Conservation (phyloP, 2,113 vertebrate genomes). For the Aix galericulata region DNA sequence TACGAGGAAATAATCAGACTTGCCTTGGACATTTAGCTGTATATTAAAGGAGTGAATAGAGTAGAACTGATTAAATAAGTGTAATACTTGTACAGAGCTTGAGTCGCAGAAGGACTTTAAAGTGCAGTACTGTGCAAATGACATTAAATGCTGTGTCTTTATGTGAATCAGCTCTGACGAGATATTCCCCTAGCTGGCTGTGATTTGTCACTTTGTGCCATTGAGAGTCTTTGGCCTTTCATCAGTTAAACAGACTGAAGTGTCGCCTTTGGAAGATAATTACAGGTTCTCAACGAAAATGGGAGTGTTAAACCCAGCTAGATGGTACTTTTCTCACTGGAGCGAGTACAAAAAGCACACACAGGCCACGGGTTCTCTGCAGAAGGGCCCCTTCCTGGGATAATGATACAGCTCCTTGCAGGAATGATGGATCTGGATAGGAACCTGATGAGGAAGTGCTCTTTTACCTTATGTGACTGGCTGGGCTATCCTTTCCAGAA, state of each 20-base stretch:
- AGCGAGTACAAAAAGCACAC: constrained; percentile 47
- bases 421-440: neutral
- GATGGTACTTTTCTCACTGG: constrained; percentile 71
- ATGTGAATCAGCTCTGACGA: neutral
- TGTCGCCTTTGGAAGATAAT: constrained; percentile 72
- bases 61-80: neutral
- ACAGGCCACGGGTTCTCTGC: constrained; percentile 31
- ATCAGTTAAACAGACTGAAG: constrained; percentile 70
- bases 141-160: neutral
- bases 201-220: constrained; percentile 49
- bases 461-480: constrained; percentile 16
- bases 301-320: constrained; percentile 61
- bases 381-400: constrained; percentile 71
- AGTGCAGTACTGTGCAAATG: neutral
- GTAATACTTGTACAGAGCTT: neutral
- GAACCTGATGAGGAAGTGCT: constrained; percentile 3
- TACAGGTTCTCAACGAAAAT: constrained; percentile 76
- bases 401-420: constrained; percentile 63
- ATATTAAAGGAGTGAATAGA: neutral
- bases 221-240: constrained; percentile 52
- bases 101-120: neutral
- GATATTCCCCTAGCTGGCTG: constrained; percentile 10
- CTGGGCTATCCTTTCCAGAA: constrained; percentile 24
- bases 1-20: neutral
- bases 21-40: neutral